Base-by-base conservation (phyloP, 2,888 invertebrate species). In the Oscheius sp. region DNA sequence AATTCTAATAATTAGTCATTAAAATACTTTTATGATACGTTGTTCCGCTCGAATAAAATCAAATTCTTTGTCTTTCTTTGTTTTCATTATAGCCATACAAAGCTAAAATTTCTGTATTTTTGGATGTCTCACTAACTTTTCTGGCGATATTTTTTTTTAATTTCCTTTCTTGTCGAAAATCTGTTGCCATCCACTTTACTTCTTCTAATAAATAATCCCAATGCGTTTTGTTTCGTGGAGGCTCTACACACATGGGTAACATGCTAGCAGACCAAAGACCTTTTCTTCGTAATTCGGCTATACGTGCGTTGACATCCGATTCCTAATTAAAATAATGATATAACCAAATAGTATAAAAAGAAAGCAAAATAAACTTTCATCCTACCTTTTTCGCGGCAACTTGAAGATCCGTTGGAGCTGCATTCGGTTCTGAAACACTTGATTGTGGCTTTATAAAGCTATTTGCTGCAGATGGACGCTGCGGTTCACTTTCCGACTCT, bases 161-260 rank as follows among this genome's bases (percentile, higher is more conserved):
- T 87, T 95, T 96, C 73, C 96, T 90, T 88, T 98, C 98, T 87
- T 94, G 94, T 30, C 93, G 93, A 88, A 97, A 98, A 88, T 98
- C 97, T 38, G 94, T 92, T 38, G 95, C 93, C 77, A 99, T 89
- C 98, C 98, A 99, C 38, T 92, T 92, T 94, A 80, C 95, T 89
- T 98, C 98, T 88, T 98, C 97, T 45, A 99, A 89, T 74, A 98
- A 89, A 88, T 94, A 97, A 88, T 98, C 97, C 96, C 97, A 97
- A 88, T 98, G 97, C 30, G 94, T 92, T 89, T 96, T 97, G 62
- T 91, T 90, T 74, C 96, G 90, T 71, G 92, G 90, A 80, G 94
- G 94, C 88, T 94, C 94, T 86, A 93, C 91, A 75, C 94, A 91
- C 45, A 77, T 72, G 4, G 85, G 84, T 50, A 89, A 79, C 20